Evolutionary conservation across 2,797 vertebrate species (phyloP).

Genomic region (Mastacembelus armatus): DNA sequence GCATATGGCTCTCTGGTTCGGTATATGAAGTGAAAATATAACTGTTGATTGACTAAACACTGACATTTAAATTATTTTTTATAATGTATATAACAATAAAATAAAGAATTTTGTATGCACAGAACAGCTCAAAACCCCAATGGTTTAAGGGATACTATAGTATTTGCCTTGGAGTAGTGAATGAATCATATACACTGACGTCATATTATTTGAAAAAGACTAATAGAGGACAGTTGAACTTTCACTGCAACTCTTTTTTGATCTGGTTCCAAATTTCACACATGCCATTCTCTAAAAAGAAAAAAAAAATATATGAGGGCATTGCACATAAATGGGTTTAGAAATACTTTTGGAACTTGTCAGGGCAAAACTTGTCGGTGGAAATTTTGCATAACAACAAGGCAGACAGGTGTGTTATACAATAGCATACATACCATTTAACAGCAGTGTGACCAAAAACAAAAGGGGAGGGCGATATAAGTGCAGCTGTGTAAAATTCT

Average conservation of each 20-base stretch:
- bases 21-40: no score
- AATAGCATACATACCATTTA: no score
- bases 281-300: accelerated
- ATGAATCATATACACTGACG: not conserved
- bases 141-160: not conserved
- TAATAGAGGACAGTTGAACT: accelerated
- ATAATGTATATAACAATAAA: no score
- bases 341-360: not conserved
- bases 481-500: not conserved
- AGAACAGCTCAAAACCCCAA: no score
- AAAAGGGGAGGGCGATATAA: not conserved
- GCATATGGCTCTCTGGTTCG: no score
- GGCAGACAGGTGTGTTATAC: accelerated
- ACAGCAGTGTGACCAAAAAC: not conserved
- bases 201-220: not conserved
- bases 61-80: no score
- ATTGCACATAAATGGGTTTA: not conserved
- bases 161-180: no score
- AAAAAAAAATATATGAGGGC: not conserved
- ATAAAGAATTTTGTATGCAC: no score
- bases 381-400: not conserved
- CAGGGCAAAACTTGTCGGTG: not conserved
- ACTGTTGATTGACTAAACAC: no score
- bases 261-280: not conserved
- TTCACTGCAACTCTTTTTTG: not conserved